Conservation (phyloP, 2,113 vertebrate genomes). For the Cricetomys ansorgei region DNA sequence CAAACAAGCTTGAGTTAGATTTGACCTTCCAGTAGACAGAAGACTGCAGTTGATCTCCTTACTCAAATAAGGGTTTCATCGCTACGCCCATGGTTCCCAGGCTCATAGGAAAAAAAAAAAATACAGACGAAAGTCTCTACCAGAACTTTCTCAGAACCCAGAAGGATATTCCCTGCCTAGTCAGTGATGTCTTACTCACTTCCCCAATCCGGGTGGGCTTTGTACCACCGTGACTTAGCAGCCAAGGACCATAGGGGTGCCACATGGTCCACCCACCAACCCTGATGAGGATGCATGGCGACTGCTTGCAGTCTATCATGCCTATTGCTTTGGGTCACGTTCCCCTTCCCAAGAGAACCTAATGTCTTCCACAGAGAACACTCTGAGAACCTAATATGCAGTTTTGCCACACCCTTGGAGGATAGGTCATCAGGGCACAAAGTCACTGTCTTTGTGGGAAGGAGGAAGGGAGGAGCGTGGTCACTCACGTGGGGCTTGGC, state of each 20-base stretch:
- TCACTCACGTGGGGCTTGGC: not conserved
- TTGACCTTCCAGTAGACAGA: not conserved
- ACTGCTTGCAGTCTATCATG: not conserved
- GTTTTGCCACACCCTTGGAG: not conserved
- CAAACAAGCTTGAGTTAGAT: not conserved
- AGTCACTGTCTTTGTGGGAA: too few species aligned
- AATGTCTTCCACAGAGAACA: not conserved
- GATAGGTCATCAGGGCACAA: not conserved
- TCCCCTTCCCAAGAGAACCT: not conserved
- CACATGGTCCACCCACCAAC: not conserved
- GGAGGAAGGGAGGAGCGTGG: not conserved
- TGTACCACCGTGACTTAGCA: not conserved
- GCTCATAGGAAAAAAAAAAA: not conserved
- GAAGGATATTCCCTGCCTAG: fast-evolving
- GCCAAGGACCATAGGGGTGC: not conserved
- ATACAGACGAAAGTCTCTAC: not conserved
- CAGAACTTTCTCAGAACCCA: not conserved
- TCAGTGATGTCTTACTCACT: not conserved
- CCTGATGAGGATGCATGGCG: not conserved
- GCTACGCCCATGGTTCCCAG: not conserved
- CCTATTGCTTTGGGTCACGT: not conserved
- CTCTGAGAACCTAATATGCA: not conserved
- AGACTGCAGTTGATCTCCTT: not conserved
- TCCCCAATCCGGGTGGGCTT: not conserved
- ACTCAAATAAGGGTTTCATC: too few species aligned